Evolutionary conservation across 2,797 vertebrate species (phyloP).

Genomic region (Pseudochirops corinnae): DNA sequence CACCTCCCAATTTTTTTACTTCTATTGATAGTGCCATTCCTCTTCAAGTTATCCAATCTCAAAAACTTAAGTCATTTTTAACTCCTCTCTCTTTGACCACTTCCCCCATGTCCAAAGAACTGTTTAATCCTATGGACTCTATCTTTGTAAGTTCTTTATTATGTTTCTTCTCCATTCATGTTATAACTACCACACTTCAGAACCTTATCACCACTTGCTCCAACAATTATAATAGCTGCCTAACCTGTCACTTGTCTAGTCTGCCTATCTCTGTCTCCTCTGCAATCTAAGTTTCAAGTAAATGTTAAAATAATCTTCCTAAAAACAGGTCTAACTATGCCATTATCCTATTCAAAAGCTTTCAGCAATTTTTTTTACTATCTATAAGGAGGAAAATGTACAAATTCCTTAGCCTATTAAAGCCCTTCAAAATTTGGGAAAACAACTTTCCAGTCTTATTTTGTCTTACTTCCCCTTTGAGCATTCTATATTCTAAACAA

Average conservation of each 20-base stretch:
- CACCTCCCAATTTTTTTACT: neutral
- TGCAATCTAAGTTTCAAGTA: neutral
- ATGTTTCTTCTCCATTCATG: neutral
- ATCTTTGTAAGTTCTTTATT: neutral
- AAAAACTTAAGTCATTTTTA: neutral
- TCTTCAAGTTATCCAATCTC: neutral
- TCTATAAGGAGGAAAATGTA: neutral
- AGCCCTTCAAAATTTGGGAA: neutral
- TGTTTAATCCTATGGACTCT: neutral
- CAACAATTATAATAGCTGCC: neutral
- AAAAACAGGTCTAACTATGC: neutral
- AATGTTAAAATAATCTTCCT: neutral
- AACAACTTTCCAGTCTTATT: neutral
- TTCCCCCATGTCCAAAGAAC: neutral
- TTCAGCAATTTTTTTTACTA: neutral
- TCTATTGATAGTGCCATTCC: neutral
- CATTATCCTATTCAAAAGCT: neutral
- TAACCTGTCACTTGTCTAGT: neutral
- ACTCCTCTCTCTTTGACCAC: neutral
- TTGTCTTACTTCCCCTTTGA: neutral
- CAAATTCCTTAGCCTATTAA: neutral
- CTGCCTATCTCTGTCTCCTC: neutral
- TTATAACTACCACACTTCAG: neutral
- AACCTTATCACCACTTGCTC: neutral
- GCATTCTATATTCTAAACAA: neutral